Evolutionary conservation across 2,113 vertebrate genomes (phyloP), one percentile per base, ranked within the genome.

Genomic region (Cervus canadensis): DNA sequence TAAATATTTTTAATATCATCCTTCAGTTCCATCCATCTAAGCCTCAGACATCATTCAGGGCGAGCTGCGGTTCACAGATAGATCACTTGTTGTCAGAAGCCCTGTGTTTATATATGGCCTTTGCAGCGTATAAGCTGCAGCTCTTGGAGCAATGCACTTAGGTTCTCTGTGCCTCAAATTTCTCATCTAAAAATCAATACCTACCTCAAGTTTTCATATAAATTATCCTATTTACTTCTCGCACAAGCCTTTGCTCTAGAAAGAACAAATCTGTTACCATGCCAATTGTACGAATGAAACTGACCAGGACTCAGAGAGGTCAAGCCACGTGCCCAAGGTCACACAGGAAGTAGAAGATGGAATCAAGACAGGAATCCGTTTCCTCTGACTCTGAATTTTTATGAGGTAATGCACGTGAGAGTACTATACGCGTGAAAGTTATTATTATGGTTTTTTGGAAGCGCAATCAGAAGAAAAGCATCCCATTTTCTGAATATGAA

Each of bases 131-230:
- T 52, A 62, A 78, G 43, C 89, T 81, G 33, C 1, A 83, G 86
- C 78, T 30, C 89, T 86, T 36, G n/a, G n/a, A 90, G 48, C 40
- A 52, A 91, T 89, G 30, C 92, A 92, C 92, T 83, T 89, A 81
- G 84, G 50, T 59, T 94, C 83, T 91, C 56, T 43, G n/a, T 83
- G 48, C 81, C 74, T 97, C 97, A 87, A 56, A 96, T 95, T 94
- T 93, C 96, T 97, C 98, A 91, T 97, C 95, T 64, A 91, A 92
- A 98, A 96, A 97, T 97, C 98, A 96, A 97, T 96, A 54, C 17
- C 62, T 40, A 93, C 45, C 89, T 97, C 87, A 97, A 95, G 97
- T 97, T 95, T 96, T 95, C 97, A 76, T 78, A 96, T 97, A 96
- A 97, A 97, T 96, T 97, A 96, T 60, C 59, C 92, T 81, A 64